phyloP scores from a whole-genome alignment of 2,888 invertebrate genomes.

The Mellilla xanthometata region DNA sequence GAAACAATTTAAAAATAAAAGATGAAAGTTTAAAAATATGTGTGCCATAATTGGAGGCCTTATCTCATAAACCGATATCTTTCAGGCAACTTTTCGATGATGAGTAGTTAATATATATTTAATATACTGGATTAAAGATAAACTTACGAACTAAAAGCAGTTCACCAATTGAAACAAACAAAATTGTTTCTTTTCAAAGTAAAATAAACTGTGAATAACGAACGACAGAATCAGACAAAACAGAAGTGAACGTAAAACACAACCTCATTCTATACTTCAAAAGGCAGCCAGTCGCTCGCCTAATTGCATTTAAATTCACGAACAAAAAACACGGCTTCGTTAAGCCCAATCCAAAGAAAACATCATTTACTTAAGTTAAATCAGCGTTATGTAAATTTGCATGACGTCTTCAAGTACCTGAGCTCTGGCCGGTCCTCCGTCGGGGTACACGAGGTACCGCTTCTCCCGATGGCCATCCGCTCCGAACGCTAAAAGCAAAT shows the following conservation, averaged over 20 bases:
- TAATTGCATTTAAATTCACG: slow-evolving; percentile 77
- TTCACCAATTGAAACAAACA: too few species aligned
- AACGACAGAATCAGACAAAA: slow-evolving; percentile 31
- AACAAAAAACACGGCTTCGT: slow-evolving; percentile 75
- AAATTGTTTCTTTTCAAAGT: slow-evolving; percentile 5
- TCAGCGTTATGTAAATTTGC: slow-evolving; percentile 65
- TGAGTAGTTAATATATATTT: too few species aligned
- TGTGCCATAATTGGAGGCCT: too few species aligned
- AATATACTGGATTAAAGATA: too few species aligned
- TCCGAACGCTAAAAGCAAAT: slow-evolving; percentile 45
- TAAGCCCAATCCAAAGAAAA: slow-evolving; percentile 72
- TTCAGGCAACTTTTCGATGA: too few species aligned
- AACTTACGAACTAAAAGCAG: too few species aligned
- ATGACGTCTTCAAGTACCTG: slow-evolving; percentile 67
- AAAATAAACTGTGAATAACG: slow-evolving; percentile 25
- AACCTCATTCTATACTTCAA: slow-evolving; percentile 47
- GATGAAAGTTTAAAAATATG: too few species aligned
- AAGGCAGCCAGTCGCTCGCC: slow-evolving; percentile 46
- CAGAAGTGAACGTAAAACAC: slow-evolving; percentile 33
- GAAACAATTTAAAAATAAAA: too few species aligned
- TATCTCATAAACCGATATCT: too few species aligned
- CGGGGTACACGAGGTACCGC: slow-evolving; percentile 82
- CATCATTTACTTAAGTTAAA: slow-evolving; percentile 67
- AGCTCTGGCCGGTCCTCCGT: slow-evolving; percentile 82
- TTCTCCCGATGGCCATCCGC: slow-evolving; percentile 62